phyloP scores from a whole-genome alignment of 2,888 invertebrate genomes.

The Apantesis nais region DNA sequence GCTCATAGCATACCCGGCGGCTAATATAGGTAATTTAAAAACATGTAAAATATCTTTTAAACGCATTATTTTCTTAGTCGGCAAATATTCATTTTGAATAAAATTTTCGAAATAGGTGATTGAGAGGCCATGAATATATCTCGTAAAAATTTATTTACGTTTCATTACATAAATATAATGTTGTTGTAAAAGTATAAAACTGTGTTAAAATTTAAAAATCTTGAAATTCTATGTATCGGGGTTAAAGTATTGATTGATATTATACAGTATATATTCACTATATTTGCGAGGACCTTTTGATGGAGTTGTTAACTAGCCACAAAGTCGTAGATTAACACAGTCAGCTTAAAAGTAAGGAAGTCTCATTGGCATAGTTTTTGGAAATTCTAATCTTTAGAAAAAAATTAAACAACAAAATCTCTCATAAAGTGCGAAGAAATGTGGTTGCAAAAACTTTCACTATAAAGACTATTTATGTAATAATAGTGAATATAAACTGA shows the following conservation, averaged over 20 bases:
- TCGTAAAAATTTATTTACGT: constrained; percentile 64
- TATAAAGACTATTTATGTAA: not conserved
- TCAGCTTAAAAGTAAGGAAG: not conserved
- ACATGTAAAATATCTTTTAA: constrained; percentile 11
- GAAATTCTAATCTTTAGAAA: not conserved
- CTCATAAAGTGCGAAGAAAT: not conserved
- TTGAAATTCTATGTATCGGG: constrained; percentile 15
- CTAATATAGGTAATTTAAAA: constrained; percentile 5
- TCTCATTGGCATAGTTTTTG: not conserved
- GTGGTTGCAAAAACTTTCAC: not conserved
- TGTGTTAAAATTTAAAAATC: constrained; percentile 23
- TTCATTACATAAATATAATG: constrained; percentile 33
- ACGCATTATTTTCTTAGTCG: constrained; percentile 17
- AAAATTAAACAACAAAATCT: not conserved
- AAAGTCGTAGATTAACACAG: not conserved
- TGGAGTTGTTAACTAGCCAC: not conserved
- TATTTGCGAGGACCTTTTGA: not conserved
- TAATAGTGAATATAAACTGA: too few relatives aligned
- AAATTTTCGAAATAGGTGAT: constrained; percentile 51
- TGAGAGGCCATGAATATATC: constrained; percentile 56
- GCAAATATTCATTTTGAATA: constrained; percentile 38
- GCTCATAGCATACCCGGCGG: not conserved
- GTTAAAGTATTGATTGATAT: not conserved
- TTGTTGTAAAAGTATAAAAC: constrained; percentile 23
- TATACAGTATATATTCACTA: not conserved